A percentile compares a stretch with the other conserved stretches of the same genome.
Evolutionary conservation across 2,797 vertebrate genomes (phyloP).

Genomic region (Danio albolineatus): DNA sequence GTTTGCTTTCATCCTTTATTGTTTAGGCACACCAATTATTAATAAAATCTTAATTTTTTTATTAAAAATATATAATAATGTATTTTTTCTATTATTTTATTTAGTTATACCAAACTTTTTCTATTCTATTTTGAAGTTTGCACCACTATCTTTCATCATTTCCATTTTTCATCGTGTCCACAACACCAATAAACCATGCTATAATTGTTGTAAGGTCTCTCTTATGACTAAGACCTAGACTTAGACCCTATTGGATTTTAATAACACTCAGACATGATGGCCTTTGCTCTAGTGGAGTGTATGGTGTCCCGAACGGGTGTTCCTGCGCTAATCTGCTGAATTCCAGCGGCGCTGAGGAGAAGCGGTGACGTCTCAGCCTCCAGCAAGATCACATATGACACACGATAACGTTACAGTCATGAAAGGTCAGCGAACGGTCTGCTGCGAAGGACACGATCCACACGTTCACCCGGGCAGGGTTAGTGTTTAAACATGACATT

Average conservation of each 20-base stretch:
- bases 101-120: no score
- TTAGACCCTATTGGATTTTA: background rate
- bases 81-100: no score
- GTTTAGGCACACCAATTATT: no score
- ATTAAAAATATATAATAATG: no score
- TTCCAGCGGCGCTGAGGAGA: conserved; percentile 41
- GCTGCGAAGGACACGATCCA: conserved; percentile 35
- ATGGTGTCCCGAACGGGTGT: conserved; percentile 63
- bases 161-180: background rate
- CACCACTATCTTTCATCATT: background rate
- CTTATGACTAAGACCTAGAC: background rate
- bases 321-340: conserved; percentile 46
- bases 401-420: conserved; percentile 78
- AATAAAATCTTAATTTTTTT: no score
- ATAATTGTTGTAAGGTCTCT: conserved; percentile 13
- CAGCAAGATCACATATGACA: conserved; percentile 76
- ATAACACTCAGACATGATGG: conserved; percentile 37
- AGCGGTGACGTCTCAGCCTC: conserved; percentile 53
- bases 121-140: no score
- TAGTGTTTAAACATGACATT: conserved; percentile 39
- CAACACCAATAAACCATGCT: background rate
- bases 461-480: conserved; percentile 30
- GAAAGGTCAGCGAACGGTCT: conserved; percentile 74
- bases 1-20: background rate
- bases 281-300: conserved; percentile 75